Percentiles rank a stretch among this genome's conserved stretches.
These are phyloP conservation scores for Gonatopus flavifemur DNA, from an alignment of 1,140 invertebrate genomes.

Conservation along the genomic window DNA sequence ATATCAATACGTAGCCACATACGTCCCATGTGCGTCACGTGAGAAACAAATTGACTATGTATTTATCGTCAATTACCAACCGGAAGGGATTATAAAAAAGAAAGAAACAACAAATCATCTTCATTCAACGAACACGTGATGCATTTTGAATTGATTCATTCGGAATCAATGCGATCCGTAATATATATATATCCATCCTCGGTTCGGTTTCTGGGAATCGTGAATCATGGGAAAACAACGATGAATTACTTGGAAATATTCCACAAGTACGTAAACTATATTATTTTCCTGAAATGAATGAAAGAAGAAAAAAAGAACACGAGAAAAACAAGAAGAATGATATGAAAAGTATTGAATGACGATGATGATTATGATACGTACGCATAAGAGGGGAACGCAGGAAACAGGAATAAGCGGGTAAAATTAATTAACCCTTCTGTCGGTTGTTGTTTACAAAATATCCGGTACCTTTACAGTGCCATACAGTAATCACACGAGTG, in stretches of 20 bases:
- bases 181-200: neutral
- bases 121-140: slow-evolving; percentile 10
- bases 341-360: neutral
- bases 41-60: slow-evolving; percentile 13
- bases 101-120: neutral
- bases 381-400: slow-evolving; percentile 7
- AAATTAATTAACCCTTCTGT: slow-evolving; percentile 41
- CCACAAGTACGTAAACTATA: neutral
- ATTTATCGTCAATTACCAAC: slow-evolving; percentile 2
- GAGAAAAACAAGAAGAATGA: neutral
- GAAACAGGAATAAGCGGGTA: slow-evolving; percentile 26
- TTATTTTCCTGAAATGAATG: neutral
- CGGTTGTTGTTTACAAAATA: slow-evolving; percentile 42
- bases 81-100: slow-evolving; percentile 9
- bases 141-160: slow-evolving; percentile 1
- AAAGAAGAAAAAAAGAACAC: neutral
- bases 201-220: neutral
- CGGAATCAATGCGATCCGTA: neutral
- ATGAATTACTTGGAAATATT: neutral
- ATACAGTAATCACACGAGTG: slow-evolving; percentile 12
- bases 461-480: slow-evolving; percentile 27
- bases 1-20: too few species aligned
- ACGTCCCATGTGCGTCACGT: too few species aligned
- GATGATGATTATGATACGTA: neutral
- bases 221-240: neutral